Percentiles rank a stretch among this genome's conserved stretches.
Evolutionary conservation across 1,140 invertebrate species (phyloP).

Genomic region (Bilobella aurantiaca): DNA sequence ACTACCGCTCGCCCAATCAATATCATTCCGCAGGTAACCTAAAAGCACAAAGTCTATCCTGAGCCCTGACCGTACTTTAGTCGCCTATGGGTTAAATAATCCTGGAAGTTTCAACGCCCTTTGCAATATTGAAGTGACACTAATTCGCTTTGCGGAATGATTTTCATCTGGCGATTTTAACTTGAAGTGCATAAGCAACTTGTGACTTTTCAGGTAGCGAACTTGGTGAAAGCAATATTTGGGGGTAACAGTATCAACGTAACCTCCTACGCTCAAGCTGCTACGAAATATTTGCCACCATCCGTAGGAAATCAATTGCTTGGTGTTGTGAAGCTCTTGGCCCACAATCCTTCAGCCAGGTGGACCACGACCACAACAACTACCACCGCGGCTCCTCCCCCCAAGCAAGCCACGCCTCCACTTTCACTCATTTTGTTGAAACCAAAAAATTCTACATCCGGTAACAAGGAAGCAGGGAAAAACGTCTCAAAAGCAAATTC

Average conservation of each 20-base stretch:
- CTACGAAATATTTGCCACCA: conserved; percentile 10
- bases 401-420: not conserved
- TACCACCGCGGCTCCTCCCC: not conserved
- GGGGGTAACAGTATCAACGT: conserved; percentile 24
- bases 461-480: too few relatives aligned
- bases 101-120: too few relatives aligned
- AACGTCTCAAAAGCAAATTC: too few relatives aligned
- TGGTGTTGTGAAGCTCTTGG: conserved; percentile 16
- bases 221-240: conserved; percentile 28
- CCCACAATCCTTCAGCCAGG: not conserved
- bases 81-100: too few relatives aligned
- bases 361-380: not conserved
- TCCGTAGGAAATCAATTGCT: conserved; percentile 6
- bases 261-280: conserved; percentile 13
- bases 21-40: not conserved
- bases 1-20: not conserved
- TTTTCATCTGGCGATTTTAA: too few relatives aligned
- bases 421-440: not conserved
- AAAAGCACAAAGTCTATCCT: too few relatives aligned
- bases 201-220: conserved; percentile 29
- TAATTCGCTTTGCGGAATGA: too few relatives aligned
- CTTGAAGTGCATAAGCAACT: too few relatives aligned
- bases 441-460: not conserved
- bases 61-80: too few relatives aligned
- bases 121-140: too few relatives aligned